Evolutionary conservation across 2,113 vertebrate species (phyloP).

Genomic region (Conger conger): DNA sequence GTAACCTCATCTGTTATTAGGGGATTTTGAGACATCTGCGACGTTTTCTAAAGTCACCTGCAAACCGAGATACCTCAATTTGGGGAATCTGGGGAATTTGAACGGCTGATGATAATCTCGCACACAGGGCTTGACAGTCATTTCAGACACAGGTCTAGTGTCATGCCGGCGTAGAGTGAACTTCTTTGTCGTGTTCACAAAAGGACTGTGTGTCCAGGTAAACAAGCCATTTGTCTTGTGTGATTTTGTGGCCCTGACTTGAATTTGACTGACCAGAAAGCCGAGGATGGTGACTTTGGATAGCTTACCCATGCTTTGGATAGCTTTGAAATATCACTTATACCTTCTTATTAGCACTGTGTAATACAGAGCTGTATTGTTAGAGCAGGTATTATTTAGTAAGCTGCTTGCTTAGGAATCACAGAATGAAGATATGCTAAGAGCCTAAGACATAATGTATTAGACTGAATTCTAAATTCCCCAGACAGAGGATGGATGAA

Average conservation of each 20-base stretch:
- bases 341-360: background rate
- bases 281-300: background rate
- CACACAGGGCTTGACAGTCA: background rate
- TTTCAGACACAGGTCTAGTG: background rate
- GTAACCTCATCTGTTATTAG: background rate
- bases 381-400: background rate
- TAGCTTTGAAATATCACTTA: background rate
- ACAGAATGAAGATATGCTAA: background rate
- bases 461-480: background rate
- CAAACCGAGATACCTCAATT: background rate
- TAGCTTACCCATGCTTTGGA: background rate
- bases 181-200: background rate
- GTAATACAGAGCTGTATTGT: background rate
- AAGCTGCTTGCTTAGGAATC: background rate
- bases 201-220: background rate
- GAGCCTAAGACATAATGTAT: background rate
- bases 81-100: background rate
- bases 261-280: background rate
- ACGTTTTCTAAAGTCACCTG: conserved; percentile 2
- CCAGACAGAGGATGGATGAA: background rate
- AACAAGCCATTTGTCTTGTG: background rate
- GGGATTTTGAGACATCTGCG: conserved; percentile 11
- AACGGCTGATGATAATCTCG: background rate
- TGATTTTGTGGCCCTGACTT: background rate
- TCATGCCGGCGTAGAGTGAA: background rate